phyloP scores from a whole-genome alignment of 2,113 vertebrate genomes.

The Blennius ocellaris region DNA sequence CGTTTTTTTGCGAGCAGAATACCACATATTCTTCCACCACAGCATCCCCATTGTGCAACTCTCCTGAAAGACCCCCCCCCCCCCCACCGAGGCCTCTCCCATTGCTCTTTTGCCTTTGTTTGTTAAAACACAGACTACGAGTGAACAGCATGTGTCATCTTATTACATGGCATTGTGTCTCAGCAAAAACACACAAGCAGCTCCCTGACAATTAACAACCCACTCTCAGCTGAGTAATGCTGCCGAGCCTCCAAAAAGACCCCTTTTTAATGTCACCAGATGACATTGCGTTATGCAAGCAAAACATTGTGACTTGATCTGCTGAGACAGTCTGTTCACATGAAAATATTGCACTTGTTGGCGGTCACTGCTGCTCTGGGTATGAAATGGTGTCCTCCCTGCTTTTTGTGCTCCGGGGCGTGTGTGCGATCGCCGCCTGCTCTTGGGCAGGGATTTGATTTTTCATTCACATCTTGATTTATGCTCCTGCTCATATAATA shows the following conservation, averaged over 20 bases:
- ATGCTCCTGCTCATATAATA: background rate
- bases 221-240: slow-evolving; percentile 72
- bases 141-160: slow-evolving; percentile 71
- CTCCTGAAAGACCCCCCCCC: background rate
- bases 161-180: slow-evolving; percentile 70
- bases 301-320: slow-evolving; percentile 72
- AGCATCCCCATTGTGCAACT: background rate
- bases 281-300: slow-evolving; percentile 75
- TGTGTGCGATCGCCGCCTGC: background rate
- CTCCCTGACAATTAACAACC: slow-evolving; percentile 80
- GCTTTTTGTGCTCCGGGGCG: background rate
- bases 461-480: slow-evolving; percentile 30
- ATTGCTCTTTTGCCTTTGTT: slow-evolving; percentile 65
- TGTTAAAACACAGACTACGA: slow-evolving; percentile 63
- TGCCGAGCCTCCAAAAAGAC: slow-evolving; percentile 66
- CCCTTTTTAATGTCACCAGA: slow-evolving; percentile 75
- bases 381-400: slow-evolving; percentile 11
- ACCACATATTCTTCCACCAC: background rate
- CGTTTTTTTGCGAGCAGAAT: background rate
- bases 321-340: slow-evolving; percentile 62
- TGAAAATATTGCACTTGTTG: slow-evolving; percentile 57
- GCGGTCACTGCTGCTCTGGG: slow-evolving; percentile 39
- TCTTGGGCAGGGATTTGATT: slow-evolving; percentile 2
- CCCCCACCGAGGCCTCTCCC: slow-evolving; percentile 2
- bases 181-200: slow-evolving; percentile 69